Evolutionary conservation across 2,797 vertebrate genomes (phyloP), one percentile per base, ranked within the genome.

Genomic region (Furcifer pardalis): DNA sequence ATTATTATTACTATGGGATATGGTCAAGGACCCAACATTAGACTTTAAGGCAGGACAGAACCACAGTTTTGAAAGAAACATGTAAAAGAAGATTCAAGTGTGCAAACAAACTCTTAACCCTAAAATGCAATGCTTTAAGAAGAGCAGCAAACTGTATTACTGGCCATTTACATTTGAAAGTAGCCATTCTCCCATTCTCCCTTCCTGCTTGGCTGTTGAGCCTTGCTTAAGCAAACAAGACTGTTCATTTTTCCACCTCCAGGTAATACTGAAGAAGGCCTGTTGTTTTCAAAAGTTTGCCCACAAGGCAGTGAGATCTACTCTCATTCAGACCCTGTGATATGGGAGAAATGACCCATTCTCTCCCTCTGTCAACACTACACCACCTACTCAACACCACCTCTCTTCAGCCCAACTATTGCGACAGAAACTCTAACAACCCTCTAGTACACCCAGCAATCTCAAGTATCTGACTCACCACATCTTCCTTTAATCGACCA

Each of bases 401-500:
- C 32, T 56, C 63, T 56, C 42, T 32, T 40, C 37, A 65, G 59
- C 44, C 69, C 30, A n/a, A 63, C n/a, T n/a, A 42, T 56, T 35
- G 56, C n/a, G 62, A 5, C 27, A 52, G 37, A 68, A 0, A 8
- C 2, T 4, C 4, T 3, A 7, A 59, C 30, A 60, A n/a, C 6
- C 75, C n/a, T 25, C 32, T 77, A 77, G 0, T 62, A 32, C 4
- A 35, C 40, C 46, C 10, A 35, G 23, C 1, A 0, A 0, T 49
- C 21, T 1, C 1, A 65, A 44, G 40, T 6, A 3, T 79, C 35
- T 30, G 1, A 88, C 97, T 94, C 92, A 99, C 98, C 97, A 99
- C 97, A 62, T 99, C 97, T 87, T 99, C 98, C 94, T 98, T 96
- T 86, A 99, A 95, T 72, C 97, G 97, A 81, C 96, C 97, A 0